phyloP scores from a whole-genome alignment of 2,113 vertebrate species.

The Dipodomys merriami region DNA sequence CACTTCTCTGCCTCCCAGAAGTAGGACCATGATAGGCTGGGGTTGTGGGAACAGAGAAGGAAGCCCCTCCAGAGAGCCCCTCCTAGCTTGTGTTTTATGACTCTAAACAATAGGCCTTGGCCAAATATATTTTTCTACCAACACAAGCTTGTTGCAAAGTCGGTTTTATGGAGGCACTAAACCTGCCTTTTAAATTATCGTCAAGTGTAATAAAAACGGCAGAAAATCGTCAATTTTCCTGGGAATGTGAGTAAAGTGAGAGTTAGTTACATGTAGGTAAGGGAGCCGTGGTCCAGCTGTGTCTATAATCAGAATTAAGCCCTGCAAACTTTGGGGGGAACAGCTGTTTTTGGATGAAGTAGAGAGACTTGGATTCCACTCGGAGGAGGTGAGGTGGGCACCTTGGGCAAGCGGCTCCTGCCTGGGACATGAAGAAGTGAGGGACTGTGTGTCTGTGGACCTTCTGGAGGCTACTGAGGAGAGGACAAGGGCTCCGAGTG shows the following conservation, averaged over 20 bases:
- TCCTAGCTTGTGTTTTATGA: constrained; percentile 47
- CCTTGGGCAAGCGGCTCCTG: background rate
- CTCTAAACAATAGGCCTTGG: constrained; percentile 40
- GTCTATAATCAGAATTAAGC: constrained; percentile 40
- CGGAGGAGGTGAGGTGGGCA: background rate
- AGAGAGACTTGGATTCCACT: background rate
- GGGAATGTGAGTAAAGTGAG: constrained; percentile 77
- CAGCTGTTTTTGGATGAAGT: constrained; percentile 35
- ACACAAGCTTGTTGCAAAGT: constrained; percentile 73
- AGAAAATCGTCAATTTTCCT: constrained; percentile 81
- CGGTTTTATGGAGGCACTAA: constrained; percentile 82
- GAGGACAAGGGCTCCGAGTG: background rate
- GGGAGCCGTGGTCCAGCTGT: constrained; percentile 68
- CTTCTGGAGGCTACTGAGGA: background rate
- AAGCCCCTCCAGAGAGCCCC: background rate
- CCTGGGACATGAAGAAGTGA: background rate
- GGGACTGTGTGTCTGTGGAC: background rate
- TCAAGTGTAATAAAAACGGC: constrained; percentile 78
- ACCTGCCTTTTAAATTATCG: constrained; percentile 84
- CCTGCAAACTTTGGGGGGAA: constrained; percentile 34
- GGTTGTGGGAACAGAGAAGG: background rate
- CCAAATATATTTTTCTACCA: constrained; percentile 66
- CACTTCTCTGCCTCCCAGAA: background rate
- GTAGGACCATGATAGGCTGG: too few relatives aligned
- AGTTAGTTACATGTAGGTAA: constrained; percentile 60